phyloP scores from a whole-genome alignment of 2,797 vertebrate genomes.

The Lacerta viridis region DNA sequence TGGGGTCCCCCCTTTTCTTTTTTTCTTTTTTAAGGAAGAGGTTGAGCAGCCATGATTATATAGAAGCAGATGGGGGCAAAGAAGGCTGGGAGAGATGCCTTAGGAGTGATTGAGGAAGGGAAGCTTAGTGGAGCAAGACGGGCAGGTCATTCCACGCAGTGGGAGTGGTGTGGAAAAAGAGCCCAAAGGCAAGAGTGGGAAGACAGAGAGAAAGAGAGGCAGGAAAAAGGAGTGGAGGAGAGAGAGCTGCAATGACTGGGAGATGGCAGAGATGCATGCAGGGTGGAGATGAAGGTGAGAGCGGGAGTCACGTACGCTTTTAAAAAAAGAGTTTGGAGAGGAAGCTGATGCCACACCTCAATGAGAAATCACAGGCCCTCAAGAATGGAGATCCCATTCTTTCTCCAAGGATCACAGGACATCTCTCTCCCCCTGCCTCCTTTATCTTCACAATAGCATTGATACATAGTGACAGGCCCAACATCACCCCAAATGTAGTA shows the following conservation, averaged over 20 bases:
- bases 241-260: neutral
- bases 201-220: neutral
- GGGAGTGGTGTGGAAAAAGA: slow-evolving; percentile 51
- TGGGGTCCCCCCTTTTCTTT: too few relatives aligned
- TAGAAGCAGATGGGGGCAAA: slow-evolving; percentile 50
- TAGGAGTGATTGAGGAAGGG: slow-evolving; percentile 21
- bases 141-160: slow-evolving; percentile 47
- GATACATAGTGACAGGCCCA: neutral
- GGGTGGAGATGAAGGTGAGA: neutral
- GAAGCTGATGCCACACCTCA: neutral
- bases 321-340: neutral
- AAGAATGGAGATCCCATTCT: neutral
- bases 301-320: neutral
- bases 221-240: slow-evolving; percentile 12
- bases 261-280: fast-evolving
- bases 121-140: slow-evolving; percentile 42
- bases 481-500: neutral
- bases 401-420: neutral
- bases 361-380: neutral
- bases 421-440: neutral
- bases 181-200: slow-evolving; percentile 33
- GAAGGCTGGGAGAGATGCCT: slow-evolving; percentile 53
- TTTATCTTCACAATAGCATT: neutral
- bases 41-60: slow-evolving; percentile 57
- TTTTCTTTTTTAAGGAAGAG: neutral